phyloP scores from a whole-genome alignment of 2,888 invertebrate genomes.

The Sinohyriopsis cumingii region DNA sequence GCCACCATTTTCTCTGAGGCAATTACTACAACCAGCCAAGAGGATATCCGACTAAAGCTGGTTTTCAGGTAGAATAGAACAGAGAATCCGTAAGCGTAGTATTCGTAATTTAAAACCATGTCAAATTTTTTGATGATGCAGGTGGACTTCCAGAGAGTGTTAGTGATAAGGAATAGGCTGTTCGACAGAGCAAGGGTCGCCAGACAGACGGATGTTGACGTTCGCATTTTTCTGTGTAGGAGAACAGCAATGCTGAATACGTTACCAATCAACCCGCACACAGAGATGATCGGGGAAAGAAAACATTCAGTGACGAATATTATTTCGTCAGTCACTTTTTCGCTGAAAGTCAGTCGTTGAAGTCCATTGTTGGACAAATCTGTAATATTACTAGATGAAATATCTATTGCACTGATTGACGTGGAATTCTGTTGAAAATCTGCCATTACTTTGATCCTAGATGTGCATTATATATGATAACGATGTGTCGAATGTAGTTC shows the following conservation, averaged over 20 bases:
- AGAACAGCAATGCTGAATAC: slow-evolving; percentile 34
- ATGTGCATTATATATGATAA: too few relatives aligned
- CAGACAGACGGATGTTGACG: slow-evolving; percentile 14
- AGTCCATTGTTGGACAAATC: too few relatives aligned
- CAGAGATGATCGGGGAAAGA: slow-evolving; percentile 34
- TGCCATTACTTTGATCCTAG: too few relatives aligned
- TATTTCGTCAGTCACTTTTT: slow-evolving; percentile 23
- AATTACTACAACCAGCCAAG: slow-evolving; percentile 34
- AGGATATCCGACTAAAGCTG: slow-evolving; percentile 36
- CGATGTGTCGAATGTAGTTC: too few relatives aligned
- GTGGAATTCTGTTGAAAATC: too few relatives aligned
- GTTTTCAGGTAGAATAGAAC: slow-evolving; percentile 34
- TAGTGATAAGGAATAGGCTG: slow-evolving; percentile 31
- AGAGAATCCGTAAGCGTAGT: slow-evolving; percentile 28
- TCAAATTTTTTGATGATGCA: slow-evolving; percentile 33
- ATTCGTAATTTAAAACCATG: slow-evolving; percentile 11
- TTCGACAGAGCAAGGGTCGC: slow-evolving; percentile 36
- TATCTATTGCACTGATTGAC: too few relatives aligned
- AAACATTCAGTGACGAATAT: slow-evolving; percentile 32
- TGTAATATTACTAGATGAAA: too few relatives aligned
- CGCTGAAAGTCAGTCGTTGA: too few relatives aligned
- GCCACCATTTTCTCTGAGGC: slow-evolving; percentile 36
- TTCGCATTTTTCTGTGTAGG: too few relatives aligned
- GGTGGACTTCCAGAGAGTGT: slow-evolving; percentile 33
- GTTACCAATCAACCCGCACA: slow-evolving; percentile 33